Evolutionary conservation across 1,140 invertebrate species (phyloP).

Genomic region (Drosophila equinoxialis): DNA sequence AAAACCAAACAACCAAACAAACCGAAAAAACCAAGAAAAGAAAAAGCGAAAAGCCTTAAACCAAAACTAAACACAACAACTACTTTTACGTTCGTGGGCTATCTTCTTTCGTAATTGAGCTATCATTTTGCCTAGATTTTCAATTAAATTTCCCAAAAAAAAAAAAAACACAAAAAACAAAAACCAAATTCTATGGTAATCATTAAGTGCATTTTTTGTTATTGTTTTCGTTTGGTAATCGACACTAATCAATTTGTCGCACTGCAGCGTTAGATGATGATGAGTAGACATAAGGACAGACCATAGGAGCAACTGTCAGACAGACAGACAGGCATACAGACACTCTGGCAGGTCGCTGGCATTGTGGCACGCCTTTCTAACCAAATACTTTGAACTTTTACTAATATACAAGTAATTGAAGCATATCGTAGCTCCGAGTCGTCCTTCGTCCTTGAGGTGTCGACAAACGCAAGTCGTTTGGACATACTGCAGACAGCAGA

Average conservation of each 20-base stretch:
- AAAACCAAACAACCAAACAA: conserved; percentile 33
- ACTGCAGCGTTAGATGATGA: background rate
- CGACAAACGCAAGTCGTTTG: background rate
- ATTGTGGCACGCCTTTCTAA: conserved; percentile 22
- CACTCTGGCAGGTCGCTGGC: background rate
- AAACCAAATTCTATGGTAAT: conserved; percentile 19
- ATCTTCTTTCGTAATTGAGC: conserved; percentile 34
- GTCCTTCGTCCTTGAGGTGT: conserved; percentile 34
- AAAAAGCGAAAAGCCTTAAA: background rate
- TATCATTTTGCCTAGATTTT: conserved; percentile 4
- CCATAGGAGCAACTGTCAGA: background rate
- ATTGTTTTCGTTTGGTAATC: background rate
- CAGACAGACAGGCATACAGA: background rate
- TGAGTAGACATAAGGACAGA: background rate
- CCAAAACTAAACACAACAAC: conserved; percentile 20
- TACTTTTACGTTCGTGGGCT: conserved; percentile 23
- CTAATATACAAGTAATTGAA: conserved; percentile 19
- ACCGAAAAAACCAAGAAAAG: too few species aligned
- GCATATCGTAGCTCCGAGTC: conserved; percentile 1
- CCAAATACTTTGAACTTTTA: conserved; percentile 25
- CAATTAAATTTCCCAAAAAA: background rate
- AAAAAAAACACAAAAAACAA: too few species aligned
- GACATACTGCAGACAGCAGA: conserved; percentile 11
- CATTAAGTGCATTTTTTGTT: conserved; percentile 9
- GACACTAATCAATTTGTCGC: conserved; percentile 39